Conservation (phyloP, 2,113 vertebrate genomes). For the Epinephelus cyanopodus region DNA sequence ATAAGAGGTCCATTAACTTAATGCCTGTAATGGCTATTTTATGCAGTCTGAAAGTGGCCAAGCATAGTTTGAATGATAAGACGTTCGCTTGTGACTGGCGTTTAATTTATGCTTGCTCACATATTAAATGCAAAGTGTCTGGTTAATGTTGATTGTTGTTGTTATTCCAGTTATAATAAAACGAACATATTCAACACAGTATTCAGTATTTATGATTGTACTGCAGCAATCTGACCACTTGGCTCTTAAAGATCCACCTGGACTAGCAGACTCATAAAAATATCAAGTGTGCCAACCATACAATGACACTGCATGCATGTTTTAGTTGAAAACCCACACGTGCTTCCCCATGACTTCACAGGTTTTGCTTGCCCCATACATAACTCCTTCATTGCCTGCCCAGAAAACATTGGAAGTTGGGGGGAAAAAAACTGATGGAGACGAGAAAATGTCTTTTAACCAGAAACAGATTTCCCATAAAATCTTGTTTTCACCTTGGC, state of each 20-base stretch:
- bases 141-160: not conserved
- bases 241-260: not conserved
- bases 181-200: not conserved
- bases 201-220: not conserved
- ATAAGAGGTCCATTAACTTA: not conserved
- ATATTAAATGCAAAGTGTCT: not conserved
- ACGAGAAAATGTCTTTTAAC: conserved; percentile 59
- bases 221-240: not conserved
- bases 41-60: not conserved
- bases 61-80: not conserved
- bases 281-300: conserved; percentile 22
- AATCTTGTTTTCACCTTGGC: conserved; percentile 68
- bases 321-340: conserved; percentile 25
- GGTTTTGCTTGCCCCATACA: conserved; percentile 49
- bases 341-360: conserved; percentile 53
- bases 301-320: conserved; percentile 28
- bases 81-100: not conserved
- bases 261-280: conserved; percentile 21
- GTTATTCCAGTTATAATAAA: not conserved
- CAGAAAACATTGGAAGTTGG: conserved; percentile 33
- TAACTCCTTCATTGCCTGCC: conserved; percentile 53
- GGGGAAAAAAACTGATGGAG: not conserved
- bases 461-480: conserved; percentile 75
- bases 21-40: not conserved
- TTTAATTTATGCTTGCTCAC: not conserved